Evolutionary conservation across 2,797 vertebrate species (phyloP).

Genomic region (Bufotes viridis): DNA sequence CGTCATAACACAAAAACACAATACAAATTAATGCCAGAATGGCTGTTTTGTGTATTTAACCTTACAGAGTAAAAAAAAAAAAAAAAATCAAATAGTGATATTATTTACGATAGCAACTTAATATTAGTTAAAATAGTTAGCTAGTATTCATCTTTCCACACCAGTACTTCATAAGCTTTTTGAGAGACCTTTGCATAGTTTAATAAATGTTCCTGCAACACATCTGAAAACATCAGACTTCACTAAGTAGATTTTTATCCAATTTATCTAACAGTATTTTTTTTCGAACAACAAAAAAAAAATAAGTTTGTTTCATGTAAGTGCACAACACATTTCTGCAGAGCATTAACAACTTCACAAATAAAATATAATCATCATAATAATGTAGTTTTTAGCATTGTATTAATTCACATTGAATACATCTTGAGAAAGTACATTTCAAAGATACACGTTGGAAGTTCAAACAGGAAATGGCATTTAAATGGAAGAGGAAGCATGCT

Average conservation of each 20-base stretch:
- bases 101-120: too few relatives aligned
- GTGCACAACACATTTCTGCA: not conserved
- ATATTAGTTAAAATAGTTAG: too few relatives aligned
- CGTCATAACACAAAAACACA: too few relatives aligned
- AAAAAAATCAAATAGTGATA: too few relatives aligned
- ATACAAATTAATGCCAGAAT: too few relatives aligned
- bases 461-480: conserved; percentile 17
- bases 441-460: conserved; percentile 19
- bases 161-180: too few relatives aligned
- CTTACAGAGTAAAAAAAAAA: too few relatives aligned
- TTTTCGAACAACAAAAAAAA: not conserved
- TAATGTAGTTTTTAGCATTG: not conserved
- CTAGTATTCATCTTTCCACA: too few relatives aligned
- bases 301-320: not conserved
- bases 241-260: not conserved
- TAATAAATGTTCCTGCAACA: not conserved
- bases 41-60: too few relatives aligned
- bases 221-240: not conserved
- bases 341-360: not conserved
- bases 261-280: not conserved
- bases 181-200: too few relatives aligned
- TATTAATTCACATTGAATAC: not conserved
- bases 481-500: conserved; percentile 22
- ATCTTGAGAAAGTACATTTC: not conserved
- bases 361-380: not conserved